Conservation (phyloP, 2,113 vertebrate genomes). For the Callocephalon fimbriatum region DNA sequence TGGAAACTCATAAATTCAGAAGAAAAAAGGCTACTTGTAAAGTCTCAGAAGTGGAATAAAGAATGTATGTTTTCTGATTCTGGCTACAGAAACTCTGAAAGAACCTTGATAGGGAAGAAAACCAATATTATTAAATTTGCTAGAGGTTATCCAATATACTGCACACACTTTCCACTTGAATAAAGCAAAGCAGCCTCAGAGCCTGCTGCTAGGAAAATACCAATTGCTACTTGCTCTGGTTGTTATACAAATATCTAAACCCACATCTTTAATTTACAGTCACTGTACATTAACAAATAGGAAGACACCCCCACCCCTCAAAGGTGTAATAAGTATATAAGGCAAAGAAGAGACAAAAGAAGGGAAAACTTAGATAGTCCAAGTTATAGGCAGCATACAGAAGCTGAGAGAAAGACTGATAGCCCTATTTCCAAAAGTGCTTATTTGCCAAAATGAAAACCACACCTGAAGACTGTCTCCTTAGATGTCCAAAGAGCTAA, state of each 20-base stretch:
- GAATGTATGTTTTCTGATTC: not conserved
- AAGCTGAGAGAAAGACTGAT: not conserved
- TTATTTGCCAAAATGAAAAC: not conserved
- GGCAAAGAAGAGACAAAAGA: not conserved
- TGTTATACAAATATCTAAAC: not conserved
- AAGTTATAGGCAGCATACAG: not conserved
- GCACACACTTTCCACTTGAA: not conserved
- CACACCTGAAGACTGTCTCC: not conserved
- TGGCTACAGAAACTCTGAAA: not conserved
- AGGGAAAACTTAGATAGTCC: not conserved
- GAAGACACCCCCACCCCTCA: not conserved
- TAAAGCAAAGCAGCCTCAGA: not conserved
- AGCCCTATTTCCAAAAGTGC: not conserved
- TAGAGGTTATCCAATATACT: not conserved
- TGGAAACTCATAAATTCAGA: not conserved
- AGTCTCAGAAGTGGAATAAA: not conserved
- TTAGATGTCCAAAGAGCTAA: not conserved
- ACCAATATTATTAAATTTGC: not conserved
- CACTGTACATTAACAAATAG: not conserved
- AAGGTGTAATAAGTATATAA: not conserved
- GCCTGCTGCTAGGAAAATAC: not conserved
- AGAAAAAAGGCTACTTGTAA: not conserved
- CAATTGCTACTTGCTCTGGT: not conserved
- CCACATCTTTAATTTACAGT: not conserved
- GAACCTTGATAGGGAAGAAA: not conserved